These are phyloP conservation scores for Drosophila engyochracea DNA, from an alignment of 2,888 invertebrate species.

Conservation along the genomic window DNA sequence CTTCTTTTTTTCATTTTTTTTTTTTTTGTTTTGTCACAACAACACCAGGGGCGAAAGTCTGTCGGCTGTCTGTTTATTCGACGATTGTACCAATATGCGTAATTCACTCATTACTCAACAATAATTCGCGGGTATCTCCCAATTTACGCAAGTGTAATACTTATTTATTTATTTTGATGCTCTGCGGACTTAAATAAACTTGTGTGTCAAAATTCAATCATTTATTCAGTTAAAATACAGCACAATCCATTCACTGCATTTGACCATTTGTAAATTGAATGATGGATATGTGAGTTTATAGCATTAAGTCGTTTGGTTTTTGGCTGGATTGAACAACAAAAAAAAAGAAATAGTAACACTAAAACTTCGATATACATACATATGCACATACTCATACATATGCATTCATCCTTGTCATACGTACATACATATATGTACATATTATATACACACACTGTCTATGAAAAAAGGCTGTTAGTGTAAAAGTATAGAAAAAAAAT, in stretches of 20 bases:
- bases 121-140: slow-evolving; percentile 20
- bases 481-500: slow-evolving; percentile 36
- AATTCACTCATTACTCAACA: slow-evolving; percentile 46
- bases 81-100: slow-evolving; percentile 11
- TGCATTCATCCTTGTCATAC: slow-evolving; percentile 1
- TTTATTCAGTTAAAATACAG: slow-evolving; percentile 71
- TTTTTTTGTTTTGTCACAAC: slow-evolving; percentile 5
- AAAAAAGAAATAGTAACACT: background rate
- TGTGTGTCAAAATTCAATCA: slow-evolving; percentile 67
- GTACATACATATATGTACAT: background rate
- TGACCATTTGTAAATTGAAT: slow-evolving; percentile 72
- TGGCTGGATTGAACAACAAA: slow-evolving; percentile 24
- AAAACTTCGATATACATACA: background rate
- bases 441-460: background rate
- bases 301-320: slow-evolving; percentile 64
- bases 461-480: slow-evolving; percentile 22
- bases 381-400: background rate
- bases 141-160: slow-evolving; percentile 9
- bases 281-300: slow-evolving; percentile 66
- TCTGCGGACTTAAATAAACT: slow-evolving; percentile 59
- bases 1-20: background rate
- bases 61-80: slow-evolving; percentile 6
- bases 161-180: slow-evolving; percentile 31
- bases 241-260: slow-evolving; percentile 63
- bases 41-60: background rate